Evolutionary conservation across 2,888 invertebrate species (phyloP), one percentile per base, ranked within the genome.

Genomic region (Dioctria linearis): DNA sequence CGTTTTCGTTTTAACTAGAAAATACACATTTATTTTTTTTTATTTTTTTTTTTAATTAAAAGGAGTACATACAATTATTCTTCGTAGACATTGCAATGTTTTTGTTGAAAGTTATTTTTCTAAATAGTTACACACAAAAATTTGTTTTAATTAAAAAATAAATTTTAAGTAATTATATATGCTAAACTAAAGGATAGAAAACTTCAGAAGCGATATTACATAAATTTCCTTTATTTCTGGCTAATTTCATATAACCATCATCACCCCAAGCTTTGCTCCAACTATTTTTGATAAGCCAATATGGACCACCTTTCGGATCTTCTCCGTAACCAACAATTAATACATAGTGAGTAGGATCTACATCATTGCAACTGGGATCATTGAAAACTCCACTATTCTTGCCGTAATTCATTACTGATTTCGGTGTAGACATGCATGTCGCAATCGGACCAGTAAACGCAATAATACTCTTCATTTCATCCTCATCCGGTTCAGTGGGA

Each of bases 211-310:
- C 95, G 87, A 96, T 92, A 85, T 96, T 96, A 88, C 96, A 96
- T 86, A 93, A 91, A 89, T 96, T 96, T 80, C 93, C 85, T 84
- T 90, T 90, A 89, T 96, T 95, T 84, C 96, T 91, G 63, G 94
- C 92, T 93, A 96, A 95, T 89, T 93, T 93, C 85, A 96, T 93
- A 90, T 95, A 96, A 51, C 96, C 96, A 0, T 92, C 86, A 49
- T 2, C 49, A 3, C 80, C 80, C 76, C 75, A 80, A 4, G 92
- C 86, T 49, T 92, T 90, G 46, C 96, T 92, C 95, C 95, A 96
- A 75, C 95, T 67, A 69, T 82, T 82, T 59, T 80, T 82, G 3
- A 82, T 73, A 3, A 82, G 69, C 78, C 81, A 82, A 67, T 82
- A 81, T 51, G 80, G 80, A 43, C 59, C 11, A 25, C 75, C 81